Conservation (phyloP, 2,113 vertebrate genomes). For the Ariopsis seemanni region DNA sequence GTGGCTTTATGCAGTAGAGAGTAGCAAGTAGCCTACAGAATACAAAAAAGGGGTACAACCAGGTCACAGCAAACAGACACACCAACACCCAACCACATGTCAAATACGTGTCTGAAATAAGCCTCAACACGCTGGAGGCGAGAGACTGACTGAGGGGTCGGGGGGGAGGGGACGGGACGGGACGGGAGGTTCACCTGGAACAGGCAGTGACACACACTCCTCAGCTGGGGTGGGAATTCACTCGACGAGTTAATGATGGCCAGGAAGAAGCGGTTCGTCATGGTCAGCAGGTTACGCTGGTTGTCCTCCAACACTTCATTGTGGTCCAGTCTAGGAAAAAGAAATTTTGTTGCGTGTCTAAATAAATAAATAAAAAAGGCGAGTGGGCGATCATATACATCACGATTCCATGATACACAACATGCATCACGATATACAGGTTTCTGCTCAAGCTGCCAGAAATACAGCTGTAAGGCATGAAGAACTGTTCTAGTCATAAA, state of each 20-base stretch:
- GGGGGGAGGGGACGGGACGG: not conserved
- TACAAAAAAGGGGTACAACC: conserved; percentile 89
- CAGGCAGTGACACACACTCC: conserved; percentile 98
- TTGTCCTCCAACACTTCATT: conserved; percentile 92
- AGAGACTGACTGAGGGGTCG: too few relatives aligned
- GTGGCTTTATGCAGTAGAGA: conserved; percentile 99
- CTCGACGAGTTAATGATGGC: conserved; percentile 92
- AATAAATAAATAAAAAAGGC: too few relatives aligned
- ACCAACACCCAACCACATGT: conserved; percentile 32
- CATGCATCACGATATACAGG: not conserved
- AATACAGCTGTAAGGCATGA: not conserved
- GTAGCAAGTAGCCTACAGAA: conserved; percentile 99
- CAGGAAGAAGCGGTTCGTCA: conserved; percentile 96
- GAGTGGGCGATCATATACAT: not conserved
- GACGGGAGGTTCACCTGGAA: conserved; percentile 84
- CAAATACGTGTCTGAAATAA: not conserved
- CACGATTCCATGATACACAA: not conserved
- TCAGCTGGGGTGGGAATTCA: conserved; percentile 96
- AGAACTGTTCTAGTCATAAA: not conserved
- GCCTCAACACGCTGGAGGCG: not conserved
- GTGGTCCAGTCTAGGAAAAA: conserved; percentile 80
- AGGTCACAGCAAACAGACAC: conserved; percentile 37
- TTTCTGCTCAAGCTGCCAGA: not conserved
- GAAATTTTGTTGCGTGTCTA: too few relatives aligned
- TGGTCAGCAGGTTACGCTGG: conserved; percentile 89